These are phyloP conservation scores for Ctenosaura bakeri DNA, from an alignment of 2,797 vertebrate species.

Conservation along the genomic window DNA sequence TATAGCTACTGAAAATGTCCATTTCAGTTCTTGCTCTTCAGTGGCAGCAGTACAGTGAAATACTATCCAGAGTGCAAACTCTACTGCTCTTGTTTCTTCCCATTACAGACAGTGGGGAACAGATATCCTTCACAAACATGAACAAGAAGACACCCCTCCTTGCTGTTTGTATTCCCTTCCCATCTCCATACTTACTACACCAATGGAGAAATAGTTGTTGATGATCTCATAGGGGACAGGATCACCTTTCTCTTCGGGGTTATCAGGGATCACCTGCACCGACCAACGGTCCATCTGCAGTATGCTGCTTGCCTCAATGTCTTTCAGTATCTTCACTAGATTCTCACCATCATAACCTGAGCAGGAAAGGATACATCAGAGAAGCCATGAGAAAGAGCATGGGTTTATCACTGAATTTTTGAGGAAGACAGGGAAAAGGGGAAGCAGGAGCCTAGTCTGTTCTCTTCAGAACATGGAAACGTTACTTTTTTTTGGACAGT, in stretches of 20 bases:
- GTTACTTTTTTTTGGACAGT: not conserved
- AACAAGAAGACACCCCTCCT: not conserved
- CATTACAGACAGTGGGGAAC: not conserved
- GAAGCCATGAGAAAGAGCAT: not conserved
- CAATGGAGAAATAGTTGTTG: conserved; percentile 98
- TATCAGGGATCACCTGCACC: conserved; percentile 86
- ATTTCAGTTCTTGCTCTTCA: not conserved
- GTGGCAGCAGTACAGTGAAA: not conserved
- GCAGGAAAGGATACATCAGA: not conserved
- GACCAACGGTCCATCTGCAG: conserved; percentile 92
- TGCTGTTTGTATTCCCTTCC: not conserved
- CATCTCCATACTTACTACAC: conserved; percentile 86
- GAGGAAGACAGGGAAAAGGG: not conserved
- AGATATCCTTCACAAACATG: too few relatives aligned
- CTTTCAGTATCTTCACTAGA: conserved; percentile 88
- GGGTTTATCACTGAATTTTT: not conserved
- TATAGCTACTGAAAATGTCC: not conserved
- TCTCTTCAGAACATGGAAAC: not conserved
- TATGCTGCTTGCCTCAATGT: conserved; percentile 83
- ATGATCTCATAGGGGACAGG: conserved; percentile 94
- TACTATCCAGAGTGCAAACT: not conserved
- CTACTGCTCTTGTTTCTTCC: not conserved
- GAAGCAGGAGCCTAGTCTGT: not conserved
- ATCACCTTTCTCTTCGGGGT: conserved; percentile 86
- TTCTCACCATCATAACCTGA: conserved; percentile 92